A percentile compares a stretch with the other conserved stretches of the same genome.
Conservation (phyloP, 2,888 invertebrate species). For the Lepetodrilus schrolli region DNA sequence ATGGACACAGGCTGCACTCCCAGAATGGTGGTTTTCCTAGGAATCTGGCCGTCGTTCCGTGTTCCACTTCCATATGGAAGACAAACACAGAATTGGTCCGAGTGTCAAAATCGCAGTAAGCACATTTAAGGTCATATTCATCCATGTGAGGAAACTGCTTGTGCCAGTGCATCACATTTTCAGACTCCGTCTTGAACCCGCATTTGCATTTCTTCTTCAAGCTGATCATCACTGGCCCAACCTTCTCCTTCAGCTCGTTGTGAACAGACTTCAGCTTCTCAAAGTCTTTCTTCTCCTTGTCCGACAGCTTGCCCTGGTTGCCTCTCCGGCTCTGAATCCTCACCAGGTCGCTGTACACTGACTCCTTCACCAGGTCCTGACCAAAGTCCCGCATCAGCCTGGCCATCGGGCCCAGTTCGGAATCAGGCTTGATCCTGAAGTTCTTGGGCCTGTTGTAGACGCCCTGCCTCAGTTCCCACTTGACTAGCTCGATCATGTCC, state of each 20-base stretch:
- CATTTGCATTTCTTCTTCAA: conserved; percentile 57
- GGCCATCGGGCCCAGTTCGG: conserved; percentile 77
- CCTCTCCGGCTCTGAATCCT: conserved; percentile 89
- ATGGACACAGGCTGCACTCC: conserved; percentile 94
- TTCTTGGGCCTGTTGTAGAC: conserved; percentile 46
- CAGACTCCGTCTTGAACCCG: conserved; percentile 62
- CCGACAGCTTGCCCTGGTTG: conserved; percentile 76
- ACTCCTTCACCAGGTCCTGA: conserved; percentile 91
- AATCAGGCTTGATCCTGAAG: conserved; percentile 51
- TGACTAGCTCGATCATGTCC: conserved; percentile 61
- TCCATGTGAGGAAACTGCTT: conserved; percentile 77
- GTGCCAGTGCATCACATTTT: conserved; percentile 81
- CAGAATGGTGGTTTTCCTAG: conserved; percentile 91
- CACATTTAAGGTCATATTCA: conserved; percentile 80
- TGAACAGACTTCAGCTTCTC: conserved; percentile 81
- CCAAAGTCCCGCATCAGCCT: conserved; percentile 94
- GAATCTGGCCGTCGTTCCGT: conserved; percentile 87
- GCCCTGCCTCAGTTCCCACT: conserved; percentile 59
- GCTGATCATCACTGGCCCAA: conserved; percentile 56
- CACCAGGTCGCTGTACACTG: conserved; percentile 92
- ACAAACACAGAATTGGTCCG: conserved; percentile 80
- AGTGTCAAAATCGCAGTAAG: conserved; percentile 87
- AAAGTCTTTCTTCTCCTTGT: conserved; percentile 78
- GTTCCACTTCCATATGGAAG: conserved; percentile 93
- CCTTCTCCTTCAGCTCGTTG: conserved; percentile 60